Conservation (phyloP, 2,888 invertebrate species). For the Hetaerina titia region DNA sequence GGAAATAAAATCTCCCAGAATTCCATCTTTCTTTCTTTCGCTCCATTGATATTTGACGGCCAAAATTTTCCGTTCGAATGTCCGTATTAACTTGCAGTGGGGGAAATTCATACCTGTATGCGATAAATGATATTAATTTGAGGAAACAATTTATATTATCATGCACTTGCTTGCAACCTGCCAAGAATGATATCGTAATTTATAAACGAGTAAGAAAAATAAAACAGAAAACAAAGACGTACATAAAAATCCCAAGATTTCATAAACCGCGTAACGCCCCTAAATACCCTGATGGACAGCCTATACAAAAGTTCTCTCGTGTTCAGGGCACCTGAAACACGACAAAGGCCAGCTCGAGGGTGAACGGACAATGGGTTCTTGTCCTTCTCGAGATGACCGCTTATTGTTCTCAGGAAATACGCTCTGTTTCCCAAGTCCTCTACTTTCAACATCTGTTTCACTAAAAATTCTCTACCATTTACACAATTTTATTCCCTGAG, state of each 20-base stretch:
- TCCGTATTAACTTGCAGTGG: too few relatives aligned
- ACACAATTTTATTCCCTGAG: too few relatives aligned
- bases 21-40: too few relatives aligned
- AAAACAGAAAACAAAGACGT: neutral
- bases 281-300: slow-evolving; percentile 8
- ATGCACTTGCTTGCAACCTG: too few relatives aligned
- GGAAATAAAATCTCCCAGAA: too few relatives aligned
- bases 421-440: neutral
- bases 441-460: neutral
- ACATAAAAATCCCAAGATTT: neutral
- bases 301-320: neutral
- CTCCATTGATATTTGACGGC: too few relatives aligned
- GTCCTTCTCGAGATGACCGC: neutral
- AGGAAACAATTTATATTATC: too few relatives aligned
- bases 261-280: neutral
- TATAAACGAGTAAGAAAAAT: neutral
- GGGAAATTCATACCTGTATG: too few relatives aligned
- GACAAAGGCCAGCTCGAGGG: neutral
- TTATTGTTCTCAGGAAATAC: neutral
- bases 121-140: too few relatives aligned
- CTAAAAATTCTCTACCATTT: neutral
- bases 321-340: neutral
- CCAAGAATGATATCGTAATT: too few relatives aligned
- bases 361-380: neutral
- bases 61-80: too few relatives aligned